A percentile compares a stretch with the other conserved stretches of the same genome.
Evolutionary conservation across 2,797 vertebrate species (phyloP).

Genomic region (Girardinus metallicus): DNA sequence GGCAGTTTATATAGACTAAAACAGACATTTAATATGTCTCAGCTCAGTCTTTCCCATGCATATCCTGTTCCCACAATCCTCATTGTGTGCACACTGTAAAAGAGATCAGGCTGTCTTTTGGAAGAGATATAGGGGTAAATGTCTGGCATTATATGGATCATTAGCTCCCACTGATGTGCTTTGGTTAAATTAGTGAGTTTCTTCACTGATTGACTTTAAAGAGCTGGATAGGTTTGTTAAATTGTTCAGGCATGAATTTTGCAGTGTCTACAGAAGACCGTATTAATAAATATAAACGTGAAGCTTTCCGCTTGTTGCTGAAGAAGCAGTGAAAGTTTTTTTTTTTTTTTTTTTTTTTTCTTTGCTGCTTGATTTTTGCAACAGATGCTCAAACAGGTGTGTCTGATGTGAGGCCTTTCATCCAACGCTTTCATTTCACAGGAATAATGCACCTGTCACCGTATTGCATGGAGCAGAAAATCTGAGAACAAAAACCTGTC

Average conservation of each 20-base stretch:
- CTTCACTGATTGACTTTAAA: conserved; percentile 6
- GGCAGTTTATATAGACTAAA: background rate
- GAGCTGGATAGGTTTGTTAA: background rate
- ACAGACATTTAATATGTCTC: conserved; percentile 18
- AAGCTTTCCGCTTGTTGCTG: background rate
- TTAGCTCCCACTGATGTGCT: conserved; percentile 21
- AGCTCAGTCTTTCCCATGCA: conserved; percentile 15
- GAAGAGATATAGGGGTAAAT: background rate
- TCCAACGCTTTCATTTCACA: conserved; percentile 5
- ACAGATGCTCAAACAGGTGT: background rate
- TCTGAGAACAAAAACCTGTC: background rate
- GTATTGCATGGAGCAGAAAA: background rate
- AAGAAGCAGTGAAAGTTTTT: background rate
- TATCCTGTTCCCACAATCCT: conserved; percentile 16
- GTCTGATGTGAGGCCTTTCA: conserved; percentile 13
- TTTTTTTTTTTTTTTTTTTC: background rate
- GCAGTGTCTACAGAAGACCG: background rate
- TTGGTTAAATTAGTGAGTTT: conserved; percentile 22
- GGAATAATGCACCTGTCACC: background rate
- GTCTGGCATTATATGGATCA: conserved; percentile 14
- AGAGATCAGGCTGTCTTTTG: conserved; percentile 3
- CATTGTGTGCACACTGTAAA: background rate
- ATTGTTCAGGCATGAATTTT: background rate
- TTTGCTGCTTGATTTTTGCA: conserved; percentile 7
- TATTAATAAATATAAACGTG: background rate